phyloP scores from a whole-genome alignment of 1,140 invertebrate species.

The Stenopsyche tienmushanensis region DNA sequence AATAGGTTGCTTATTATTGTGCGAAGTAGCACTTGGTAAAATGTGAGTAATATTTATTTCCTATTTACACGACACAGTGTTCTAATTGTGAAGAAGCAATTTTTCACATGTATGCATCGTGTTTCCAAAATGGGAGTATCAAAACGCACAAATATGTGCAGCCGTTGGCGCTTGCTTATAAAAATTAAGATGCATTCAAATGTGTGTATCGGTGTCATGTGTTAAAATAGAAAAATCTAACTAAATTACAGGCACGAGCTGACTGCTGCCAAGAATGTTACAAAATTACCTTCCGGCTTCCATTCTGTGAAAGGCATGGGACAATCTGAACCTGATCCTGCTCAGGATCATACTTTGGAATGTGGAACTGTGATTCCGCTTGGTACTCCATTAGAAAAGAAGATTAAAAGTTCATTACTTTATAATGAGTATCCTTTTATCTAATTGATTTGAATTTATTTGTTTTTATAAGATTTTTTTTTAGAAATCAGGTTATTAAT shows the following conservation, averaged over 20 bases:
- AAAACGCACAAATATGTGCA: too few species aligned
- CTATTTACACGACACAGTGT: background rate
- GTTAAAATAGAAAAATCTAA: too few species aligned
- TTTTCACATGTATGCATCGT: too few species aligned
- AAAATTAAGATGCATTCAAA: too few species aligned
- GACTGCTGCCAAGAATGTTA: constrained; percentile 68
- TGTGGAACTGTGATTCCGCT: constrained; percentile 76
- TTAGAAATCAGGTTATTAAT: too few species aligned
- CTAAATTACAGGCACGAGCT: constrained; percentile 65
- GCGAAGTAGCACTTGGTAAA: constrained; percentile 94
- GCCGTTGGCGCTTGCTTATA: too few species aligned
- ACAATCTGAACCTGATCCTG: constrained; percentile 66
- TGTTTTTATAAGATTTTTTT: too few species aligned
- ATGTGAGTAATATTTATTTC: constrained; percentile 63
- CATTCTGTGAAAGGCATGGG: constrained; percentile 82
- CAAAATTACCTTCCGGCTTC: constrained; percentile 74
- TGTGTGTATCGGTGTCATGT: too few species aligned
- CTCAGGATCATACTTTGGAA: constrained; percentile 44
- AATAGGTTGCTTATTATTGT: constrained; percentile 84
- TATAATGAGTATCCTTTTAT: constrained; percentile 82
- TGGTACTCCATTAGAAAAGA: constrained; percentile 59
- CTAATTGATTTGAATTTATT: constrained; percentile 4
- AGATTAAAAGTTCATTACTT: constrained; percentile 60
- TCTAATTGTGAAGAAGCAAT: too few species aligned
- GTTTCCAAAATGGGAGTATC: too few species aligned